Evolutionary conservation across 1,140 invertebrate genomes (phyloP), one percentile per base, ranked within the genome.

Genomic region (Pachypeltis micranthus): DNA sequence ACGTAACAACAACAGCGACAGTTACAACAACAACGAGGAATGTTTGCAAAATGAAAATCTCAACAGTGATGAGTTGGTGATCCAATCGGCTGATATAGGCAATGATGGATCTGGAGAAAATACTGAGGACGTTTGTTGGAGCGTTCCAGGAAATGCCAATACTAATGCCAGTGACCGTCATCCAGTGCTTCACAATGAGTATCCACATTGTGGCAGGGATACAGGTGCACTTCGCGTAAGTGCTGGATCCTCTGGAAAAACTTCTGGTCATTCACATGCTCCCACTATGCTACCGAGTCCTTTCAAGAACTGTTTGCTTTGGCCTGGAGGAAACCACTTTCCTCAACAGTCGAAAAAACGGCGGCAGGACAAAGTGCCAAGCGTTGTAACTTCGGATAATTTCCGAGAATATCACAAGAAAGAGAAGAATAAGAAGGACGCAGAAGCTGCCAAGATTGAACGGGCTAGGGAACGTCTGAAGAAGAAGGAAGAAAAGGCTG

Each of bases 1-100:
- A 51, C 47, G 21, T 51, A 51, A 51, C 10, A 51, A 51, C 47
- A 51, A 51, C 47, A 51, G 47, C 10, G 23, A 51, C 47, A 51
- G 47, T 51, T 51, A 51, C 47, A 51, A 51, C 31, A 39, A 39
- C 47, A 51, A 51, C 47, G 47, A 51, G 47, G 47, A 51, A 51
- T 51, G 47, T 51, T 51, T 51, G 47, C 47, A 51, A 51, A 51
- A 51, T 51, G 47, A 51, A 51, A 51, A 51, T 51, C 47, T 51
- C 47, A 51, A 51, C 47, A 51, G 47, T 51, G 47, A 51, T 51
- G 31, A 39, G 47, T 51, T 51, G 47, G 47, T 51, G 47, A 51
- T 51, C 10, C 47, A 51, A 51, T 51, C 21, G 47, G 47, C 47
- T 51, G 47, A 51, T 51, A 51, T 51, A 4, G 47, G 47, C 47